These are phyloP conservation scores for Byasa hedistus DNA, from an alignment of 2,888 invertebrate species.

Conservation along the genomic window DNA sequence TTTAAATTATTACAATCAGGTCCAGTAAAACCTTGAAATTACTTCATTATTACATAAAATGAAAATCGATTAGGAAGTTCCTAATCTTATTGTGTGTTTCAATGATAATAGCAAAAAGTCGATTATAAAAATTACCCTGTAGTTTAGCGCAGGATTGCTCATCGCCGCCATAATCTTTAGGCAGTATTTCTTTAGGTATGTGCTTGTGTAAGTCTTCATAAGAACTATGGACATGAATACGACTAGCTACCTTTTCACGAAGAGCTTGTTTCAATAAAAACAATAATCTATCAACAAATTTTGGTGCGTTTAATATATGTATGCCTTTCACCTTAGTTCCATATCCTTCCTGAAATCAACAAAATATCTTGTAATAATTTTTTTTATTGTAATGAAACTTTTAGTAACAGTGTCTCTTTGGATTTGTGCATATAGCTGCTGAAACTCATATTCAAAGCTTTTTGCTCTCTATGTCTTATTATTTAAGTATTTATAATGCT, in stretches of 20 bases:
- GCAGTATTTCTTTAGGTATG: constrained; percentile 63
- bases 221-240: constrained; percentile 60
- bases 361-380: background rate
- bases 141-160: constrained; percentile 50
- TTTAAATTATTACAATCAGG: too few species aligned
- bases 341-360: constrained; percentile 59
- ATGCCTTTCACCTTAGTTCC: constrained; percentile 72
- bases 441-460: too few species aligned
- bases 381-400: background rate
- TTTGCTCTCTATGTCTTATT: too few species aligned
- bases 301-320: constrained; percentile 65
- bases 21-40: too few species aligned
- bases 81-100: background rate
- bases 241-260: constrained; percentile 62
- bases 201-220: constrained; percentile 64
- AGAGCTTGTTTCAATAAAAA: constrained; percentile 63
- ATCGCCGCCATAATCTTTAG: constrained; percentile 65
- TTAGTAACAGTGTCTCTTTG: background rate
- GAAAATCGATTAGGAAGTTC: background rate
- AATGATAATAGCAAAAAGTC: background rate
- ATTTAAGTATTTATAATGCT: too few species aligned
- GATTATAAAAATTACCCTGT: constrained; percentile 49
- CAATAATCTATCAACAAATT: constrained; percentile 62
- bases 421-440: too few species aligned
- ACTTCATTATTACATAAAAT: too few species aligned